Evolutionary conservation across 1,140 invertebrate genomes (phyloP).

Genomic region (Episyrphus balteatus): DNA sequence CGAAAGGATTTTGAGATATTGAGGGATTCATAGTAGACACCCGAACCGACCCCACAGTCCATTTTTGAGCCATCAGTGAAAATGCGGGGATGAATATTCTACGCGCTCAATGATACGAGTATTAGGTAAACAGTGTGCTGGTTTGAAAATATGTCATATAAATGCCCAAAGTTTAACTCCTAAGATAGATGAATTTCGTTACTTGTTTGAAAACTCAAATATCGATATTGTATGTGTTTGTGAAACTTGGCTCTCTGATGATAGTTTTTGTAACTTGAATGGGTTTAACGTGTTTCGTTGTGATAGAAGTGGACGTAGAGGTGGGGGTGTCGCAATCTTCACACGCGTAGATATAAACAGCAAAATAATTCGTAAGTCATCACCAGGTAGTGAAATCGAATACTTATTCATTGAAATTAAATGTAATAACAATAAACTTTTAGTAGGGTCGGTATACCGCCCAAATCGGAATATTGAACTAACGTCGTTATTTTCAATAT

Average conservation of each 20-base stretch:
- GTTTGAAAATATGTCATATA: neutral
- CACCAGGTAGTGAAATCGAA: neutral
- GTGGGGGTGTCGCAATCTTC: neutral
- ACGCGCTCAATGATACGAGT: too few species aligned
- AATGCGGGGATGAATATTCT: too few species aligned
- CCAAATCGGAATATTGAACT: neutral
- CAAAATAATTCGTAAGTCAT: neutral
- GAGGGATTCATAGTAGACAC: too few species aligned
- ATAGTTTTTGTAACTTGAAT: neutral
- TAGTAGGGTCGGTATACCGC: neutral
- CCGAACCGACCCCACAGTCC: too few species aligned
- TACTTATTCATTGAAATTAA: neutral
- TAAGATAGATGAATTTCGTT: neutral
- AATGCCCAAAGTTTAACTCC: neutral
- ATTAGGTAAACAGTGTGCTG: neutral
- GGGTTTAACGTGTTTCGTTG: neutral
- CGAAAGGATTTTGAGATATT: too few species aligned
- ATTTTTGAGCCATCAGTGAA: too few species aligned
- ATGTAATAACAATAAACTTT: neutral
- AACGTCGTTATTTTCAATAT: neutral
- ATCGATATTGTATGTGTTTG: neutral
- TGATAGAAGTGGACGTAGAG: neutral
- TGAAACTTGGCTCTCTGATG: neutral
- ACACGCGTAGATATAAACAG: neutral
- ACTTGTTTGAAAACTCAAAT: neutral